Evolutionary conservation across 1,140 invertebrate species (phyloP), one percentile per base, ranked within the genome.

Genomic region (Steinernema khuongi): DNA sequence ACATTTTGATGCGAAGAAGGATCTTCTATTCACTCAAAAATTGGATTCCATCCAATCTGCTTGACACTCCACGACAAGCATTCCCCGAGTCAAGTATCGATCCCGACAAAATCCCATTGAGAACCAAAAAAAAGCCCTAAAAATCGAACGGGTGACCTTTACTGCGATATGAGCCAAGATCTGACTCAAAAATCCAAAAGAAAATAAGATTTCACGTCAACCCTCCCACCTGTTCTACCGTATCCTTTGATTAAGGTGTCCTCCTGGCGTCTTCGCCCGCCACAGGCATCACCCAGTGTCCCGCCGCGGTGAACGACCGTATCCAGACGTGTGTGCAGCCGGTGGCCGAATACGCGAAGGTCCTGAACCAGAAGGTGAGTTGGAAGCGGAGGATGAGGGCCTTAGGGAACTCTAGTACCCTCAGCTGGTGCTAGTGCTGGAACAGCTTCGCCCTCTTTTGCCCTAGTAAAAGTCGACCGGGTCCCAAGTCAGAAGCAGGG

Each of bases 291-390:
- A 22, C 50, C 14, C 50, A 60, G 26, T 84, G 82, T 71, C 79
- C 82, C 1, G 67, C 71, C 66, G 67, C 67, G 19, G 70, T 79
- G 4, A 84, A 85, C 74, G 69, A 74, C 14, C 67, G 71, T 41
- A 84, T 84, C 44, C 82, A 84, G 60, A 74, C 74, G 32, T 84
- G 82, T 70, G 82, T 84, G 4, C 82, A 80, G 28, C 82, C 82
- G 18, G 82, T 84, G 17, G 83, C 82, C 18, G 77, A 85, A 22
- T 84, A 85, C 68, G 84, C 82, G 28, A 85, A 85, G 73, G 71
- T 85, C 31, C 68, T 84, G 18, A 84, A 84, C 68, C 77, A 79
- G 69, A 67, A 85, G 69, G 80, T 77, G 36, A 31, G 71, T 32
- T n/a, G 32, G 26, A 2, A 32, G 43, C 29, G n/a, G 18, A 18